These are phyloP conservation scores for Ectemnius cavifrons DNA, from an alignment of 2,888 invertebrate species.

Conservation along the genomic window DNA sequence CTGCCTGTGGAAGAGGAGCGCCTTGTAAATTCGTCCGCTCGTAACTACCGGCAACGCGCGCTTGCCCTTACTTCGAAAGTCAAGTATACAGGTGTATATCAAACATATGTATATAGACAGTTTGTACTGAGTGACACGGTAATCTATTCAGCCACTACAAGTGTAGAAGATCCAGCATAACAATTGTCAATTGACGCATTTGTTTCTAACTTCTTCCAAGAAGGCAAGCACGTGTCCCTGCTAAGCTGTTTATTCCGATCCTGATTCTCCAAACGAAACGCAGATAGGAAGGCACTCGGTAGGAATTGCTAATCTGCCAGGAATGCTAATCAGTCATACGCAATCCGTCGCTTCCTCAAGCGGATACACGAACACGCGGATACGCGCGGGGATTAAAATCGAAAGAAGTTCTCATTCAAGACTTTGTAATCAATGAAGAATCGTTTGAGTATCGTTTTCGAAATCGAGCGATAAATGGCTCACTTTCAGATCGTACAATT, in stretches of 20 bases:
- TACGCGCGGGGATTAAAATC: neutral
- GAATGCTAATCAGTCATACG: slow-evolving; percentile 42
- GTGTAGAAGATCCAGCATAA: slow-evolving; percentile 29
- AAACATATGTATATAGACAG: too few relatives aligned
- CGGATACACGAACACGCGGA: slow-evolving; percentile 37
- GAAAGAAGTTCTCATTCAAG: neutral
- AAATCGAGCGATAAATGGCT: neutral
- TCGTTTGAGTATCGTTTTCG: too few relatives aligned
- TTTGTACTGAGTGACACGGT: too few relatives aligned
- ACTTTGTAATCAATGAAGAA: too few relatives aligned
- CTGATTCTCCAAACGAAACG: slow-evolving; percentile 65
- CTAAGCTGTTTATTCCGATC: slow-evolving; percentile 64
- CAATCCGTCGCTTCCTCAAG: slow-evolving; percentile 63
- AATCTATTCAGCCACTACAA: too few relatives aligned
- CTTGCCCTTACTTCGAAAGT: too few relatives aligned
- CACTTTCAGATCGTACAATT: neutral
- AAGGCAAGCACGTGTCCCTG: slow-evolving; percentile 63
- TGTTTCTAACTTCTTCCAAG: slow-evolving; percentile 56
- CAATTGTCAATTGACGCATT: slow-evolving; percentile 57
- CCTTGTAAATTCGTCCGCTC: slow-evolving; percentile 45
- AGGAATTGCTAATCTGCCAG: slow-evolving; percentile 71
- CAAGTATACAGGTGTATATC: too few relatives aligned
- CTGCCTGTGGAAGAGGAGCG: slow-evolving; percentile 44
- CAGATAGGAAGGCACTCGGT: slow-evolving; percentile 67
- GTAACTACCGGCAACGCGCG: neutral